phyloP scores from a whole-genome alignment of 1,140 invertebrate genomes.

The Telenomus remus region DNA sequence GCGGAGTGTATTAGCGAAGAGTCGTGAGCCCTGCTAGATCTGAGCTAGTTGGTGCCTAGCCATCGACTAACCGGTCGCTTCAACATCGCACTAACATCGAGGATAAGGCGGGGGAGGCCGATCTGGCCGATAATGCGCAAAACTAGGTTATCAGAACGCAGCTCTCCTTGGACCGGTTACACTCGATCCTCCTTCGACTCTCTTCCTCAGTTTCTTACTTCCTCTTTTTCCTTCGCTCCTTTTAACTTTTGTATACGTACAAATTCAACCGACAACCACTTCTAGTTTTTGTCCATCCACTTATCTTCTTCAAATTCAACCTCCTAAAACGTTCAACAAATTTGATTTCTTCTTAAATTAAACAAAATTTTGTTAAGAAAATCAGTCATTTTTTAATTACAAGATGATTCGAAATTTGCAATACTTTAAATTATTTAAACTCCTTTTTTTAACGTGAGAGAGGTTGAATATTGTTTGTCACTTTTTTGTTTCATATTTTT shows the following conservation, averaged over 20 bases:
- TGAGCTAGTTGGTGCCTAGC: constrained; percentile 58
- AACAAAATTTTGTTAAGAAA: too few species aligned
- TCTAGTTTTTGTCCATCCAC: constrained; percentile 13
- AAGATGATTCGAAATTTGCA: too few species aligned
- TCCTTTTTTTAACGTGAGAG: too few species aligned
- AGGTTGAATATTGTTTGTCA: constrained; percentile 57
- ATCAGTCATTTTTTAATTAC: too few species aligned
- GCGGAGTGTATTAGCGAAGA: neutral
- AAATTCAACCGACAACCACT: constrained; percentile 35
- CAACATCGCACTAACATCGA: constrained; percentile 54
- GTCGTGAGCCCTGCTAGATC: constrained; percentile 50
- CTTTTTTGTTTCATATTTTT: constrained; percentile 52
- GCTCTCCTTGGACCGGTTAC: constrained; percentile 73
- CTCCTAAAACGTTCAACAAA: too few species aligned
- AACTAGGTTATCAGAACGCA: constrained; percentile 74
- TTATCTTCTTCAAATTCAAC: constrained; percentile 2
- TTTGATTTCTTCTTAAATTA: too few species aligned
- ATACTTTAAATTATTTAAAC: too few species aligned
- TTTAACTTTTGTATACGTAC: constrained; percentile 42
- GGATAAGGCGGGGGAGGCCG: constrained; percentile 63
- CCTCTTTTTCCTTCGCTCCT: constrained; percentile 51
- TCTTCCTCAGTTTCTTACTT: constrained; percentile 52
- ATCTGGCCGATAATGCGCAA: constrained; percentile 69
- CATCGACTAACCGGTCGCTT: constrained; percentile 60
- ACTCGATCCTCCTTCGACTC: constrained; percentile 62